Evolutionary conservation across 2,113 vertebrate species (phyloP).

Genomic region (Callithrix jacchus): DNA sequence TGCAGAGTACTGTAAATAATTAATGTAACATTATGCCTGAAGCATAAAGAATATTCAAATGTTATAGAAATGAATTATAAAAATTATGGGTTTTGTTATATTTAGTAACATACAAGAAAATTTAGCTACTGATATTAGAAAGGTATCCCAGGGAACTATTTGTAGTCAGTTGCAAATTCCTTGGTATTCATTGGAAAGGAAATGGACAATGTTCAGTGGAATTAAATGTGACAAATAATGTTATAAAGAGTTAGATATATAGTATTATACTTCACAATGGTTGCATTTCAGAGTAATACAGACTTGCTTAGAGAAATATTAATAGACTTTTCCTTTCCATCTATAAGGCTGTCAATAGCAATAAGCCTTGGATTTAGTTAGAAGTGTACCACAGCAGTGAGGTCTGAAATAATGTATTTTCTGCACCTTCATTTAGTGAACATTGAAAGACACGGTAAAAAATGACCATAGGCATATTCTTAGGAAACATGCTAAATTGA

Average conservation of each 20-base stretch:
- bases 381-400: not conserved
- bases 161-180: not conserved
- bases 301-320: not conserved
- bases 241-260: not conserved
- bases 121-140: not conserved
- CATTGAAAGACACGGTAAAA: not conserved
- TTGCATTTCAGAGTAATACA: not conserved
- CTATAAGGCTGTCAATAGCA: not conserved
- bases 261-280: not conserved
- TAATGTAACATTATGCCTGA: not conserved
- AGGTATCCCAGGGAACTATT: not conserved
- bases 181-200: not conserved
- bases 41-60: not conserved
- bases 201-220: not conserved
- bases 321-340: not conserved
- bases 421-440: not conserved
- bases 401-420: not conserved
- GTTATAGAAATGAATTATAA: not conserved
- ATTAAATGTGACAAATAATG: not conserved
- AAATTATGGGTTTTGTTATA: not conserved
- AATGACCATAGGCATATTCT: not conserved
- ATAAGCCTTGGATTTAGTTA: not conserved
- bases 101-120: not conserved
- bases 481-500: not conserved
- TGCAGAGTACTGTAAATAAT: constrained; percentile 33